phyloP scores from a whole-genome alignment of 2,113 vertebrate species.

The Scopus umbretta region DNA sequence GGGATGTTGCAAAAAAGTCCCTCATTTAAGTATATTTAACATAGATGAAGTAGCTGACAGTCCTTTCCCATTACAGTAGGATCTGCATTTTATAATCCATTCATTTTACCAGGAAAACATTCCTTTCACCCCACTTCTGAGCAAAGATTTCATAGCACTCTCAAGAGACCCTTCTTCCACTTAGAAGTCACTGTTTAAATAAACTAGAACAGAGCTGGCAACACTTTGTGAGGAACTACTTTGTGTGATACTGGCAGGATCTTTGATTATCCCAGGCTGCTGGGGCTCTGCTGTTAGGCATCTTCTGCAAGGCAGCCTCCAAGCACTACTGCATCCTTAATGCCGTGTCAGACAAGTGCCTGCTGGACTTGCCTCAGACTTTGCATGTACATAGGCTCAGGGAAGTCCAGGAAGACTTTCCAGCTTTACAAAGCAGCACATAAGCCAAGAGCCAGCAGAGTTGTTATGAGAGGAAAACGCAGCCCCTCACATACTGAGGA shows the following conservation, averaged over 20 bases:
- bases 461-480: background rate
- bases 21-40: background rate
- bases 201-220: background rate
- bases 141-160: background rate
- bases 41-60: background rate
- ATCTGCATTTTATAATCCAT: background rate
- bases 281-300: background rate
- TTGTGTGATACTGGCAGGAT: background rate
- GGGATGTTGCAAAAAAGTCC: background rate
- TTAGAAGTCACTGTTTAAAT: background rate
- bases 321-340: background rate
- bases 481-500: background rate
- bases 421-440: background rate
- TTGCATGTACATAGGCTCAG: background rate
- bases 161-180: background rate
- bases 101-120: background rate
- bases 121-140: background rate
- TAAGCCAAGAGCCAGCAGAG: background rate
- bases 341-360: background rate
- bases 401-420: background rate
- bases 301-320: background rate
- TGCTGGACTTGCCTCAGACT: background rate
- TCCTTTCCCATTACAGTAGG: background rate
- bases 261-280: background rate
- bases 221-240: background rate